These are phyloP conservation scores for Netta rufina DNA, from an alignment of 2,797 vertebrate species.

Conservation along the genomic window DNA sequence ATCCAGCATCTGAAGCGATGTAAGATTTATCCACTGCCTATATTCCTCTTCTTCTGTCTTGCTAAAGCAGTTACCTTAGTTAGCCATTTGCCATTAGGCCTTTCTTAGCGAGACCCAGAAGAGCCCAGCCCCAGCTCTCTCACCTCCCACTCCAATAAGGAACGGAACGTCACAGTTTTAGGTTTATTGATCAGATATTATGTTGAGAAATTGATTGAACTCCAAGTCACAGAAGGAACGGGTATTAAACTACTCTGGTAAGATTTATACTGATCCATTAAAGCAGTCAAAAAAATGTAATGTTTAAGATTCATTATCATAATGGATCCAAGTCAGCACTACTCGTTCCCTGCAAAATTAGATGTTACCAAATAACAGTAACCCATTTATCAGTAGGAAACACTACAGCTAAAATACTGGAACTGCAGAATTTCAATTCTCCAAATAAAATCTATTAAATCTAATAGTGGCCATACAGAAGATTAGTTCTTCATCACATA, in stretches of 20 bases:
- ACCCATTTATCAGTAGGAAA: constrained; percentile 52
- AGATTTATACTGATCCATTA: constrained; percentile 54
- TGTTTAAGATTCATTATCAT: constrained; percentile 40
- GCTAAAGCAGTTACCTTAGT: accelerated
- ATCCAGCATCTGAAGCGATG: not conserved
- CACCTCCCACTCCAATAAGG: not conserved
- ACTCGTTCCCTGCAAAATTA: constrained; percentile 8
- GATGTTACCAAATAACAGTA: not conserved
- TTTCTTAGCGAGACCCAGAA: not conserved
- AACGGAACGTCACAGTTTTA: not conserved
- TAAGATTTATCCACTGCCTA: accelerated
- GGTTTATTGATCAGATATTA: not conserved
- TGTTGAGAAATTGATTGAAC: not conserved
- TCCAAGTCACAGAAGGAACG: constrained; percentile 11
- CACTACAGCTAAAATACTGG: constrained; percentile 3
- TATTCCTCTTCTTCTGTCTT: accelerated
- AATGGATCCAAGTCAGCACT: constrained; percentile 57
- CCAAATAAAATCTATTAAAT: constrained; percentile 24
- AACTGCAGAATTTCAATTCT: constrained; percentile 15
- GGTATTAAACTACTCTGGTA: not conserved
- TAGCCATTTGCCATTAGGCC: too few species aligned
- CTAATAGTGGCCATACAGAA: not conserved
- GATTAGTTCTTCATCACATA: not conserved
- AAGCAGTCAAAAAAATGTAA: constrained; percentile 21
- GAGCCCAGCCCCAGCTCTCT: not conserved